Percentiles rank a stretch among this genome's conserved stretches.
Evolutionary conservation across 2,113 vertebrate species (phyloP).

Genomic region (Tricholaema leucomelas): DNA sequence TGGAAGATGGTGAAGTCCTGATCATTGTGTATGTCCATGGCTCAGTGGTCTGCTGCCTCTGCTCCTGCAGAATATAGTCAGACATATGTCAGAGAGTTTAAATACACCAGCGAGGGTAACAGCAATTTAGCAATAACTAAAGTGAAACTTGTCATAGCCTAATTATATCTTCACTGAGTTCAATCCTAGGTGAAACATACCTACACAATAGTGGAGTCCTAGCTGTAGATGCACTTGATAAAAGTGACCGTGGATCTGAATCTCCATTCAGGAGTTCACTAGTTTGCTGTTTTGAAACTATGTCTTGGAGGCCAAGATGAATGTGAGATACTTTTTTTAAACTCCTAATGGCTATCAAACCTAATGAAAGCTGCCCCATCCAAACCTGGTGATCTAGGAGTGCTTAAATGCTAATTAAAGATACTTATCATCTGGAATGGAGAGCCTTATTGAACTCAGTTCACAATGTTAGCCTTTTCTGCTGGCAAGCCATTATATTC

Average conservation of each 20-base stretch:
- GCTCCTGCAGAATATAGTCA: background rate
- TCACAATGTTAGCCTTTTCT: background rate
- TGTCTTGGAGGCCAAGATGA: background rate
- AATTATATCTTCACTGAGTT: background rate
- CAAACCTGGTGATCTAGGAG: background rate
- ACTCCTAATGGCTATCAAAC: background rate
- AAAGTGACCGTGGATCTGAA: background rate
- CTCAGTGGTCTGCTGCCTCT: background rate
- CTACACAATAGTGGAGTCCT: background rate
- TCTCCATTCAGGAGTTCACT: background rate
- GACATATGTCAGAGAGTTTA: background rate
- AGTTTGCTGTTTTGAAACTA: background rate
- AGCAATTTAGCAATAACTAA: background rate
- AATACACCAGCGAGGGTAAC: background rate
- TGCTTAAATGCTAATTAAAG: conserved; percentile 7
- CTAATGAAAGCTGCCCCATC: background rate
- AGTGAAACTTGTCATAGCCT: background rate
- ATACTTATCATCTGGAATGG: background rate
- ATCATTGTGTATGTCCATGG: background rate
- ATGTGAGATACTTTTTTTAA: background rate
- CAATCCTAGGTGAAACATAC: background rate
- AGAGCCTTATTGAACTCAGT: background rate
- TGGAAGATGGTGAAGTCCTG: background rate
- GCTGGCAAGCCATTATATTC: background rate
- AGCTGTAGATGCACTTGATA: background rate